These are phyloP conservation scores for Bubalus kerabau DNA, from an alignment of 2,113 vertebrate species.

Conservation along the genomic window DNA sequence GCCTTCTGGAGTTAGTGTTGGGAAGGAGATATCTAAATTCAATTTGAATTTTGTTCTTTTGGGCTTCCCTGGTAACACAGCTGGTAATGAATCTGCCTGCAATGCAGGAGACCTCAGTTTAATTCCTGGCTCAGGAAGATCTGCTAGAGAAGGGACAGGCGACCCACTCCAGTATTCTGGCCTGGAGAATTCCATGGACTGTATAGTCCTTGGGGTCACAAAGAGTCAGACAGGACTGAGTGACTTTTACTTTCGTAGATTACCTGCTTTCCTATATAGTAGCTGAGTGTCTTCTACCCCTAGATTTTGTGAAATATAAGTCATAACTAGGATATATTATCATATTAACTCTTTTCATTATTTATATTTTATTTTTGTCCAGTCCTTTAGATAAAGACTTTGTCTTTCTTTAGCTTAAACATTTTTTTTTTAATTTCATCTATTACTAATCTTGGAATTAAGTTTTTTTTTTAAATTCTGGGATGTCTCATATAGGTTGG, in stretches of 20 bases:
- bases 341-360: neutral
- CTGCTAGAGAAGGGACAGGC: neutral
- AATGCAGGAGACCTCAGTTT: neutral
- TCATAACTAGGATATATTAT: neutral
- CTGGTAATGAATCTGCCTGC: neutral
- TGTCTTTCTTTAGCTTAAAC: neutral
- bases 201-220: accelerated
- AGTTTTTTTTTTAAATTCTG: neutral
- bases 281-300: neutral
- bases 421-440: neutral
- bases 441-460: neutral
- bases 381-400: neutral
- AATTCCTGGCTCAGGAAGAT: neutral
- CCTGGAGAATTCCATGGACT: neutral
- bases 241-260: neutral
- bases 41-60: neutral
- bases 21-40: neutral
- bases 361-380: neutral
- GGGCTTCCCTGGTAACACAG: neutral
- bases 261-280: neutral
- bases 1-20: neutral
- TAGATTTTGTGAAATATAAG: neutral
- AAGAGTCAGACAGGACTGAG: accelerated
- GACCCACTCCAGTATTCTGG: neutral
- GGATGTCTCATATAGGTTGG: neutral